Base-by-base conservation (phyloP, 2,797 vertebrate species). In the Pseudochirops cupreus region DNA sequence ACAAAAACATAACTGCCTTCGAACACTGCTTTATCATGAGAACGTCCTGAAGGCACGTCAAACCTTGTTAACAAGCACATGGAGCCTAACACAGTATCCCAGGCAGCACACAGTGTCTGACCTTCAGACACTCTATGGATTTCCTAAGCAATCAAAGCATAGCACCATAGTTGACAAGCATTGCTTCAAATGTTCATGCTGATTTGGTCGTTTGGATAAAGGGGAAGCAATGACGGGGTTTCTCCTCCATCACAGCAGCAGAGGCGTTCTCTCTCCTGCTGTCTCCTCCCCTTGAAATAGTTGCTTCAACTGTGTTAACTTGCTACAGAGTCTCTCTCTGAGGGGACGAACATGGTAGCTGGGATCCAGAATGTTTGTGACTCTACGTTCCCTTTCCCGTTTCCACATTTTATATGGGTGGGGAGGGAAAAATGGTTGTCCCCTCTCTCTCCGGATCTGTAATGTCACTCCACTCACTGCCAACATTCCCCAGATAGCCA, bases 301-400 rank as follows among this genome's bases (percentile, higher is more conserved):
- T 95, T 99, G 99, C 91, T 97, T 98, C 24, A 98, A 90, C 53
- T 98, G 97, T 13, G 98, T 93, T 21, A 99, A 94, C 2, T 97
- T 97, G 96, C 98, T 98, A 14, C 98, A 96, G 1, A 99, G 96
- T 92, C 99, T 99, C 95, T 99, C 98, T 94, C 98, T 98, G 57
- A 99, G 93, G 0, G 99, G 98, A 3, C 99, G 99, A 54, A 99
- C 98, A 89, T 99, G 99, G 97, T 99, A 98, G 98, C 99, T 99
- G 9, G 99, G 99, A 96, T 99, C 99, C 95, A 99, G 98, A 53
- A 99, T 98, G 94, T 99, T 99, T 12, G 99, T 99, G 62, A 99
- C 99, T 54, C 99, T 99, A 4, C 99, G 99, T 74, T 99, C 99
- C 16, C 99, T 98, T 46, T 99, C 99, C 56, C 99, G 99, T 94